Base-by-base conservation (phyloP, 2,888 invertebrate genomes). In the Antheraea yamamai region DNA sequence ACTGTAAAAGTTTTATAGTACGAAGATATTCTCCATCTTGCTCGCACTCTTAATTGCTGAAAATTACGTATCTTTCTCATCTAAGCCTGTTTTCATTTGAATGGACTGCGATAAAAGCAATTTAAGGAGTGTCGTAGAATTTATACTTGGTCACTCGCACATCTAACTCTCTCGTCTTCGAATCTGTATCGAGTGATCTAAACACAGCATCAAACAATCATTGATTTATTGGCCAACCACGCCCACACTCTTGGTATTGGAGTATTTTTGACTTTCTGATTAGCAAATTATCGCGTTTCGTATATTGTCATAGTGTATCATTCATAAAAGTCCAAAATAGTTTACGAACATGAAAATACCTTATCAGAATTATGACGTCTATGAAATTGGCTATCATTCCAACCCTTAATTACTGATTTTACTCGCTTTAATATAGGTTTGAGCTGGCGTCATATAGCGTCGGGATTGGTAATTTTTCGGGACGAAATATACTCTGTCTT, bases 191-290 rank as follows among this genome's bases (percentile, higher is more conserved):
- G 51, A 35, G 16, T 35, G 68, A 68, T 16, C 16, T 66, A 66
- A 73, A 73, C 39, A 18, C 18, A 20, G 61, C 51, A 51, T 30
- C 26, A 26, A 26, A 8, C 30, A 20, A 68, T 30, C 30, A 30
- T 68, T 14, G 26, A 18, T 47, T 39, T 64, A 61, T 66, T 73
- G 73, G 73, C 26, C 47, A 73, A 66, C 64, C 26, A 47, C 64
- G 18, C 73, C 73, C 66, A 73, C 66, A 18, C 64, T 47, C 64
- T 20, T 66, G 26, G 20, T 64, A 8, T 66, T 14, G 7, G 23
- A 64, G 12, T 51, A 73, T 64, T 39, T 26, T 47, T 39, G 47
- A 64, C 73, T 16, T 26, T 23, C 47, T 23, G 51, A 39, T 73
- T 39, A 64, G n/a, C 66, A 39, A 47, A 73, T 1, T 30, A 35